Conservation (phyloP, 2,113 vertebrate species). For the Lagopus muta region DNA sequence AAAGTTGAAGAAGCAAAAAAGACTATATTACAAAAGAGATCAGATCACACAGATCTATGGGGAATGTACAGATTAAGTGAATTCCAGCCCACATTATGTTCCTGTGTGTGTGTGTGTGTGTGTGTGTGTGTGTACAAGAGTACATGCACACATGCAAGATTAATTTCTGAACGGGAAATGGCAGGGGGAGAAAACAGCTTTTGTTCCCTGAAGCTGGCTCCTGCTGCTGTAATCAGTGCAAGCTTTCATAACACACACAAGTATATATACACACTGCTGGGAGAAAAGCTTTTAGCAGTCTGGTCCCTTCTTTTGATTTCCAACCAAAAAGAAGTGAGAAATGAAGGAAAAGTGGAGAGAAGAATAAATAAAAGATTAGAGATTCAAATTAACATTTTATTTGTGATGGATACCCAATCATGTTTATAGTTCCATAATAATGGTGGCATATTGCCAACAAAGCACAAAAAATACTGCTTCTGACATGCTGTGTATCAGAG, state of each 20-base stretch:
- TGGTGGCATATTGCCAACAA: neutral
- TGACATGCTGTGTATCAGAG: neutral
- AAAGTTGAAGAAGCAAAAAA: neutral
- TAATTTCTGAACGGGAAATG: slow-evolving; percentile 49
- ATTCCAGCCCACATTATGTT: neutral
- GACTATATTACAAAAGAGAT: neutral
- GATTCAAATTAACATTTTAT: neutral
- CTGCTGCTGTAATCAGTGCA: slow-evolving; percentile 68
- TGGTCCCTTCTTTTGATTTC: slow-evolving; percentile 11
- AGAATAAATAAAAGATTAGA: neutral
- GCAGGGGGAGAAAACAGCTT: slow-evolving; percentile 41
- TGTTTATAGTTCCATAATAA: neutral
- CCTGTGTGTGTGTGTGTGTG: neutral
- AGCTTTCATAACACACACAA: slow-evolving; percentile 50
- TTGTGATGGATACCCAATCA: neutral
- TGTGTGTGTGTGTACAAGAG: neutral
- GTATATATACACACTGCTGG: slow-evolving; percentile 33
- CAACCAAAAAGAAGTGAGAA: slow-evolving; percentile 28
- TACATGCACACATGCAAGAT: neutral
- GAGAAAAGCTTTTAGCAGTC: slow-evolving; percentile 59
- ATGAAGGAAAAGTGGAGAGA: rapidly evolving
- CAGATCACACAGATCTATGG: neutral
- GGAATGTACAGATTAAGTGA: neutral
- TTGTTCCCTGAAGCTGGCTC: slow-evolving; percentile 62
- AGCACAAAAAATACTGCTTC: neutral